phyloP scores from a whole-genome alignment of 1,140 invertebrate genomes.

The Monochamus saltuarius region DNA sequence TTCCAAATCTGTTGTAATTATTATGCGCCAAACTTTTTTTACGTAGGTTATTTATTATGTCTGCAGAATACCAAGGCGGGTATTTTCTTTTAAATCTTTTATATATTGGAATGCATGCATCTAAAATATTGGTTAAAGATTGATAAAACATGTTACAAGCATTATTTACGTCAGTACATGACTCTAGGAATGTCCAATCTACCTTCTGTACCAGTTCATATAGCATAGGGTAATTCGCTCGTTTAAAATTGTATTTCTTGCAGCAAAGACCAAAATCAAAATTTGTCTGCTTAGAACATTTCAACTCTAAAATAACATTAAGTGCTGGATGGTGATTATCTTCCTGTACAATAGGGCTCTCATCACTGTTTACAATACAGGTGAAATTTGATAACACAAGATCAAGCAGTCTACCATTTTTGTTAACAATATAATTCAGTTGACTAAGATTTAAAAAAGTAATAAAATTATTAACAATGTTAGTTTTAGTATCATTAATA shows the following conservation, averaged over 20 bases:
- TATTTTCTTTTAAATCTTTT: constrained; percentile 7
- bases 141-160: constrained; percentile 5
- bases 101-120: constrained; percentile 2
- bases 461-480: background rate
- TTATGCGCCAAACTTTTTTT: background rate
- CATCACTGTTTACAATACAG: constrained; percentile 6
- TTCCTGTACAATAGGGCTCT: background rate
- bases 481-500: constrained; percentile 1
- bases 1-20: constrained; percentile 5
- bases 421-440: background rate
- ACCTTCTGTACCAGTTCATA: background rate
- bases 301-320: background rate
- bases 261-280: background rate
- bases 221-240: constrained; percentile 2
- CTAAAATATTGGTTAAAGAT: background rate
- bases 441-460: constrained; percentile 2
- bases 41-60: background rate
- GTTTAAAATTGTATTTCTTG: constrained; percentile 1
- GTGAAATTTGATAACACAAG: constrained; percentile 5
- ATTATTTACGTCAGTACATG: no score
- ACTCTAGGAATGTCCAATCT: background rate
- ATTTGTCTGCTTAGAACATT: background rate
- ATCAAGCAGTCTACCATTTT: constrained; percentile 12
- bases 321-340: constrained; percentile 7
- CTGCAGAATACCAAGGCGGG: constrained; percentile 1